Percentiles rank a stretch among this genome's conserved stretches.
These are phyloP conservation scores for Bucorvus abyssinicus DNA, from an alignment of 2,797 vertebrate genomes.

Conservation along the genomic window DNA sequence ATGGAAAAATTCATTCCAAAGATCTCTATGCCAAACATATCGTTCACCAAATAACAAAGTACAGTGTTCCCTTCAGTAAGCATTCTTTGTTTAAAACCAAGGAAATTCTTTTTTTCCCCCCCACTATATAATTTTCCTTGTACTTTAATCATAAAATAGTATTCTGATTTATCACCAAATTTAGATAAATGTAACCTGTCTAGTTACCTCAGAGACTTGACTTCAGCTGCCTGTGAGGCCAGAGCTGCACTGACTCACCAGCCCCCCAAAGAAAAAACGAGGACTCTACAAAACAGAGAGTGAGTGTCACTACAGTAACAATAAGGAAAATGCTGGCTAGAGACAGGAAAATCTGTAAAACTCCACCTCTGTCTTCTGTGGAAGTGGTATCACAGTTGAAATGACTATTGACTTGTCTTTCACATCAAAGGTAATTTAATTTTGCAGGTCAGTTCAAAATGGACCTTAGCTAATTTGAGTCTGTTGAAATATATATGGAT, in stretches of 20 bases:
- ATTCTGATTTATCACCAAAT: not conserved
- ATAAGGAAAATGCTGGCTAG: not conserved
- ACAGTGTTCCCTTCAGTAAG: not conserved
- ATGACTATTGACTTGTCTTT: slow-evolving; percentile 37
- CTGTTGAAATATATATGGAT: slow-evolving; percentile 68
- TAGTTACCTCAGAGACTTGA: not conserved
- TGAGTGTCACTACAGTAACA: not conserved
- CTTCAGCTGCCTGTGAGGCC: not conserved
- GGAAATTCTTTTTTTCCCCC: not conserved
- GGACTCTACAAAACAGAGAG: not conserved
- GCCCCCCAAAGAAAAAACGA: not conserved
- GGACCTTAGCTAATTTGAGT: slow-evolving; percentile 68
- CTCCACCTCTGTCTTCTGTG: not conserved
- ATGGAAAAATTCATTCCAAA: not conserved
- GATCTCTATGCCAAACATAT: not conserved
- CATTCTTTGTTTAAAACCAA: not conserved
- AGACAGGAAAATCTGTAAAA: not conserved
- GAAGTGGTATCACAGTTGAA: not conserved
- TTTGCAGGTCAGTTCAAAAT: slow-evolving; percentile 66
- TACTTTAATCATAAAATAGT: not conserved
- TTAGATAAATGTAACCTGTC: not conserved
- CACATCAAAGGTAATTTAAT: slow-evolving; percentile 66
- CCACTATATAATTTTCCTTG: not conserved
- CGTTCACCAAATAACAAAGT: not conserved
- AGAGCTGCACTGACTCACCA: not conserved